Conservation (phyloP, 2,797 vertebrate genomes). For the Arrhamphus sclerolepis region DNA sequence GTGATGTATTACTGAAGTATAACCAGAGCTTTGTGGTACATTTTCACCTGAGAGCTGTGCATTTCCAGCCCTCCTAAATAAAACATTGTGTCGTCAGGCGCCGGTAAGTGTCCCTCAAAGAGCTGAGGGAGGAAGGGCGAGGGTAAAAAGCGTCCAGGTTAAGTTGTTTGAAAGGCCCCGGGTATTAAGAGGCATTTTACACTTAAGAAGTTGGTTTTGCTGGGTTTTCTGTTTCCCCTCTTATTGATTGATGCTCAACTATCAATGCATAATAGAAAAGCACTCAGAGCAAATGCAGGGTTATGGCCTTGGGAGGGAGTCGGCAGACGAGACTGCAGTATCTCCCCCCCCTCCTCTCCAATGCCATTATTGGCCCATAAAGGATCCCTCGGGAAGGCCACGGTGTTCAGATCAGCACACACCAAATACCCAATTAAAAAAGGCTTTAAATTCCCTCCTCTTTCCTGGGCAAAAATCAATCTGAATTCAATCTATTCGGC, state of each 20-base stretch:
- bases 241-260: constrained; percentile 90
- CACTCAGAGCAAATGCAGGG: constrained; percentile 90
- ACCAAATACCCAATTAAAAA: constrained; percentile 91
- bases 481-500: constrained; percentile 88
- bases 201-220: constrained; percentile 90
- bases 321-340: constrained; percentile 83
- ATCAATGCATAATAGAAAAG: constrained; percentile 92
- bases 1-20: constrained; percentile 53
- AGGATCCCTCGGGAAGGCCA: constrained; percentile 83
- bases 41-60: constrained; percentile 77
- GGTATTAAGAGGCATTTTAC: constrained; percentile 90
- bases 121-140: constrained; percentile 70
- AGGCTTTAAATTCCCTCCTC: constrained; percentile 88
- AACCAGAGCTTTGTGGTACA: constrained; percentile 51
- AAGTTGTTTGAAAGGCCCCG: constrained; percentile 88
- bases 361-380: constrained; percentile 89
- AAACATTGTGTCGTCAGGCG: constrained; percentile 78
- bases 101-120: constrained; percentile 81
- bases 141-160: constrained; percentile 84
- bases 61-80: constrained; percentile 78
- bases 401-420: constrained; percentile 88
- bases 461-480: constrained; percentile 88
- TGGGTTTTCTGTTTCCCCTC: constrained; percentile 87
- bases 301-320: constrained; percentile 87
- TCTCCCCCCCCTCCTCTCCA: constrained; percentile 71